Evolutionary conservation across 2,113 vertebrate species (phyloP), one percentile per base, ranked within the genome.

Genomic region (Psephotus haematonotus): DNA sequence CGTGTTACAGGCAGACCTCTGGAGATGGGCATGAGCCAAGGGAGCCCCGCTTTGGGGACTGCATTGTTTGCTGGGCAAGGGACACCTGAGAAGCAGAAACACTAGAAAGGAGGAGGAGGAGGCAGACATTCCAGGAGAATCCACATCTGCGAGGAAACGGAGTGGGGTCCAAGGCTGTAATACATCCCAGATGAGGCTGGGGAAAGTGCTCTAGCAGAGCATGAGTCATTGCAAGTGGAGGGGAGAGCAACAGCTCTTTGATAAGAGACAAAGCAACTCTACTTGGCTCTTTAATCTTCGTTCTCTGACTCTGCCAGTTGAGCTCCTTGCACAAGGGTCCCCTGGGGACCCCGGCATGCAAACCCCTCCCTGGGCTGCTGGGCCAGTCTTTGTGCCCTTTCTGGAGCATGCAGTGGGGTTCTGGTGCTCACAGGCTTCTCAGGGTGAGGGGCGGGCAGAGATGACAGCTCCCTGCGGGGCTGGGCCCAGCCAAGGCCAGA

Each of bases 161-260:
- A 96, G 82, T 46, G 28, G 6, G 70, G 92, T 96, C 97, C 97
- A 95, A 93, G 96, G 79, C 80, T 74, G 37, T 97, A 98, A 97
- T 92, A 41, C 12, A 82, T 96, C 90, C 95, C 97, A 98, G 97
- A 97, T 96, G 98, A 88, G 87, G 78, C 12, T 83, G 82, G 95
- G 91, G 84, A 93, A 95, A 93, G 79, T 49, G 71, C 82, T 95
- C 31, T 13, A 70, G 89, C 92, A 74, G 49, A 80, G 43, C 29
- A 13, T 88, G 95, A 95, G 86, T 91, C 95, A 87, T 22, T 39
- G 85, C 24, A 33, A 62, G 44, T 2, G 1, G 84, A 87, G 87
- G 64, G 70, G 41, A 89, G 87, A 78, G 82, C 46, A 93, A 12
- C 71, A 76, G 55, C 68, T 29, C 78, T 64, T 41, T 92, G 93